Evolutionary conservation across 1,140 invertebrate genomes (phyloP).

Genomic region (Achroia grisella): DNA sequence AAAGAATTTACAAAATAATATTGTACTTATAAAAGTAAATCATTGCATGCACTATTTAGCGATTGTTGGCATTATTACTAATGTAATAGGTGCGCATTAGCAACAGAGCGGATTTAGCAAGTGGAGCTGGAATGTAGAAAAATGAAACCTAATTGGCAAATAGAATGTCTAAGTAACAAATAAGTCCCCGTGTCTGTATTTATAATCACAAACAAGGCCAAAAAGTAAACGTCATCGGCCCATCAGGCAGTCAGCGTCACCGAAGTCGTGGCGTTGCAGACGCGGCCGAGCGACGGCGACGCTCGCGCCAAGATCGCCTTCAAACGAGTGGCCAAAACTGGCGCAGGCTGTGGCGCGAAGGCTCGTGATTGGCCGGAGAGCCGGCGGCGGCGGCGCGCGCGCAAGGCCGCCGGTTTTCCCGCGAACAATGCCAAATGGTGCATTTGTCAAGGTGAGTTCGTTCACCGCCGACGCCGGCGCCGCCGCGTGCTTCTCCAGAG

Average conservation of each 20-base stretch:
- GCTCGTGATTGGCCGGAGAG: slow-evolving; percentile 47
- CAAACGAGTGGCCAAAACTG: slow-evolving; percentile 53
- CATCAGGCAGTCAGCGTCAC: slow-evolving; percentile 16
- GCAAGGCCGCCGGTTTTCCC: slow-evolving; percentile 72
- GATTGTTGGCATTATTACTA: no score
- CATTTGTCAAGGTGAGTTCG: slow-evolving; percentile 73
- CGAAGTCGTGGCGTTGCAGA: slow-evolving; percentile 40
- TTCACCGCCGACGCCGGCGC: slow-evolving; percentile 68
- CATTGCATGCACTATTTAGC: no score
- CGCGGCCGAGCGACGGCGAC: slow-evolving; percentile 23
- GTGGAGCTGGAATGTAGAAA: no score
- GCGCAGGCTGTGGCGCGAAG: slow-evolving; percentile 67
- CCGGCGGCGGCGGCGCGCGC: slow-evolving; percentile 40
- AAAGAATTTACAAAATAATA: no score
- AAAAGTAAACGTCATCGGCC: slow-evolving; percentile 21
- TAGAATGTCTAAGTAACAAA: not conserved
- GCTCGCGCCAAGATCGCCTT: slow-evolving; percentile 26
- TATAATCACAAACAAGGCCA: slow-evolving; percentile 23
- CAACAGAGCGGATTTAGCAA: no score
- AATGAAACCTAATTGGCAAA: no score
- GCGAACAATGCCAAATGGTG: slow-evolving; percentile 73
- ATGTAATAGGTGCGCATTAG: no score
- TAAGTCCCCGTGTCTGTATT: slow-evolving; percentile 14
- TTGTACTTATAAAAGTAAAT: no score
- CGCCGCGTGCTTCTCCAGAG: slow-evolving; percentile 28